phyloP scores from a whole-genome alignment of 2,888 invertebrate genomes.

The Campoletis raptor region DNA sequence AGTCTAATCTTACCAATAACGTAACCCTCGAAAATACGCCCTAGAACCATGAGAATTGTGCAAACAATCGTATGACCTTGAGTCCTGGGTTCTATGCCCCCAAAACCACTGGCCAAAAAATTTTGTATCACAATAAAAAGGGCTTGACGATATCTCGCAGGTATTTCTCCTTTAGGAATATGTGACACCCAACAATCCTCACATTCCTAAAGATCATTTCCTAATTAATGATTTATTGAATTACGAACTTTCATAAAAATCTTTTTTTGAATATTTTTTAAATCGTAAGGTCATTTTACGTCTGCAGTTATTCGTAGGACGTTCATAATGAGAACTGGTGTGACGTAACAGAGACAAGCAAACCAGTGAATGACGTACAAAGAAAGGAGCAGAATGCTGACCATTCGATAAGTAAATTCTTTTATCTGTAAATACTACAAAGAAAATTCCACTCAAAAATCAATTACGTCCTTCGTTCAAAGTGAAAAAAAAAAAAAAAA shows the following conservation, averaged over 20 bases:
- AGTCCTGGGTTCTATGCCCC: slow-evolving; percentile 73
- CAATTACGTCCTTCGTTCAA: neutral
- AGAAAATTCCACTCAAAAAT: slow-evolving; percentile 33
- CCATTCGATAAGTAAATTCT: slow-evolving; percentile 74
- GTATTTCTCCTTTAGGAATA: slow-evolving; percentile 59
- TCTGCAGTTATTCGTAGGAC: slow-evolving; percentile 56
- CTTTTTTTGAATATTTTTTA: neutral
- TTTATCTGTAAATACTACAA: slow-evolving; percentile 73
- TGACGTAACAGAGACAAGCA: slow-evolving; percentile 78
- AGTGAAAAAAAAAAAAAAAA: neutral
- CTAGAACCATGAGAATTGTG: slow-evolving; percentile 78
- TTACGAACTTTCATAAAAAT: neutral
- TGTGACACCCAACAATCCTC: slow-evolving; percentile 76
- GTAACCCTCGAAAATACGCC: slow-evolving; percentile 79
- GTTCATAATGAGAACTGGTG: slow-evolving; percentile 76
- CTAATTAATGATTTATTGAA: neutral
- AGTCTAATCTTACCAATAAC: slow-evolving; percentile 75
- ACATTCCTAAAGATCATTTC: slow-evolving; percentile 73
- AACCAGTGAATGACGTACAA: slow-evolving; percentile 80
- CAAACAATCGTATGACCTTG: slow-evolving; percentile 76
- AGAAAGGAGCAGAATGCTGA: slow-evolving; percentile 75
- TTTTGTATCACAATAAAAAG: slow-evolving; percentile 80
- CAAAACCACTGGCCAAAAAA: slow-evolving; percentile 79
- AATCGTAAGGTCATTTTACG: slow-evolving; percentile 63
- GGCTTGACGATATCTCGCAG: slow-evolving; percentile 74